phyloP scores from a whole-genome alignment of 2,113 vertebrate genomes.

The Poeciliopsis occidentalis region DNA sequence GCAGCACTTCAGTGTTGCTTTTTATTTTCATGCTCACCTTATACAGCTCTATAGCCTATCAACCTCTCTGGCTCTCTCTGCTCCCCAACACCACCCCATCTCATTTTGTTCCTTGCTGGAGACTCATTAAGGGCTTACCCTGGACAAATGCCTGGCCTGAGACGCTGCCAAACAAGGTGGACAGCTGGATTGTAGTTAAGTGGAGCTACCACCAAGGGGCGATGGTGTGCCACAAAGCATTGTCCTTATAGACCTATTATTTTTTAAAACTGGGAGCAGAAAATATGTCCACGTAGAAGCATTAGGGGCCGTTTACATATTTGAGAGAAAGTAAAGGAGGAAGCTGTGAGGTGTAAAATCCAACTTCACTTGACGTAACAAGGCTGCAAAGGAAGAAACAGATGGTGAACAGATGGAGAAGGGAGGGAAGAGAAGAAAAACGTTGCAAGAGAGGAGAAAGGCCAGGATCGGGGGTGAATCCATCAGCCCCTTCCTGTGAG shows the following conservation, averaged over 20 bases:
- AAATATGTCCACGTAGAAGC: slow-evolving; percentile 1
- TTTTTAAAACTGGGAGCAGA: neutral
- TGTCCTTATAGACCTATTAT: neutral
- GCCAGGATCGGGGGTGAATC: slow-evolving; percentile 62
- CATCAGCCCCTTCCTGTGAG: slow-evolving; percentile 65
- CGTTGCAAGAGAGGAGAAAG: slow-evolving; percentile 45
- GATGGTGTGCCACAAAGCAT: slow-evolving; percentile 20
- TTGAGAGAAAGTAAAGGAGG: slow-evolving; percentile 13
- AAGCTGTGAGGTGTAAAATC: slow-evolving; percentile 10
- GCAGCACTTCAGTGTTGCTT: slow-evolving; percentile 46
- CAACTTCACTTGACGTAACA: slow-evolving; percentile 26
- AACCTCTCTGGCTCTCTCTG: slow-evolving; percentile 13
- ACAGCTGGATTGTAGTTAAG: slow-evolving; percentile 22
- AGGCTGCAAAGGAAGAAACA: slow-evolving; percentile 43
- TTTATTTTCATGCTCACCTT: slow-evolving; percentile 10
- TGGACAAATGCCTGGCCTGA: slow-evolving; percentile 49
- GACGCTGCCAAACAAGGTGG: slow-evolving; percentile 41
- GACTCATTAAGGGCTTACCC: slow-evolving; percentile 60
- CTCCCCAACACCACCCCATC: slow-evolving; percentile 30
- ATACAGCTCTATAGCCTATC: slow-evolving; percentile 21
- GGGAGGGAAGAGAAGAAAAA: slow-evolving; percentile 46
- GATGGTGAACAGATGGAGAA: slow-evolving; percentile 72
- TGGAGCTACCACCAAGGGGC: slow-evolving; percentile 34
- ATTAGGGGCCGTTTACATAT: neutral
- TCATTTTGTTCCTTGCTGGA: slow-evolving; percentile 50